These are phyloP conservation scores for Eumaeus atala DNA, from an alignment of 1,140 invertebrate species.

Conservation along the genomic window DNA sequence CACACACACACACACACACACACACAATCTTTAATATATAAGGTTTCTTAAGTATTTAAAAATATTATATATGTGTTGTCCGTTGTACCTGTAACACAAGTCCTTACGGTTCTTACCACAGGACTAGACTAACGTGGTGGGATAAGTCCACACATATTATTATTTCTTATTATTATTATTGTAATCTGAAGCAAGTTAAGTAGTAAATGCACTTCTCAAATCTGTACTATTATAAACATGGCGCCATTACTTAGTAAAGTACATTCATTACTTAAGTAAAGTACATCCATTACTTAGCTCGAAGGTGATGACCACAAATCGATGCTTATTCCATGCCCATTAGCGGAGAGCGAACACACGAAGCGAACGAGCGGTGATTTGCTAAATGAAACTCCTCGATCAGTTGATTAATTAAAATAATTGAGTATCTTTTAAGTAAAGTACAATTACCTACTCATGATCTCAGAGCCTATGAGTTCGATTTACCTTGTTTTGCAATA, in stretches of 20 bases:
- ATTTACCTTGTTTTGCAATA: neutral
- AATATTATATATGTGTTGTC: too few species aligned
- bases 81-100: too few species aligned
- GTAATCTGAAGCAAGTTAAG: too few species aligned
- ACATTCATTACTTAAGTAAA: conserved; percentile 3
- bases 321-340: conserved; percentile 2
- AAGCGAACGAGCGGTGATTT: conserved; percentile 1
- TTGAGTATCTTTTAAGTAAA: conserved; percentile 22
- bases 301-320: neutral
- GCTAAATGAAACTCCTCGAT: conserved; percentile 4
- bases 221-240: too few species aligned
- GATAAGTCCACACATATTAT: too few species aligned
- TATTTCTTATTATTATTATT: too few species aligned
- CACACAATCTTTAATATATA: too few species aligned
- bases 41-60: too few species aligned
- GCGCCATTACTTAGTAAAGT: neutral
- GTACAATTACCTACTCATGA: neutral
- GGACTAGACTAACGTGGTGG: too few species aligned
- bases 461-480: neutral
- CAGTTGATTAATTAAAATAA: conserved; percentile 20
- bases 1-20: too few species aligned
- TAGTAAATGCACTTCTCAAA: too few species aligned
- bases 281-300: conserved; percentile 4
- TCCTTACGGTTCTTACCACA: too few species aligned
- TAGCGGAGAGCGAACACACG: neutral